A percentile compares a stretch with the other conserved stretches of the same genome.
Conservation (phyloP, 2,888 invertebrate genomes). For the Tyria jacobaeae region DNA sequence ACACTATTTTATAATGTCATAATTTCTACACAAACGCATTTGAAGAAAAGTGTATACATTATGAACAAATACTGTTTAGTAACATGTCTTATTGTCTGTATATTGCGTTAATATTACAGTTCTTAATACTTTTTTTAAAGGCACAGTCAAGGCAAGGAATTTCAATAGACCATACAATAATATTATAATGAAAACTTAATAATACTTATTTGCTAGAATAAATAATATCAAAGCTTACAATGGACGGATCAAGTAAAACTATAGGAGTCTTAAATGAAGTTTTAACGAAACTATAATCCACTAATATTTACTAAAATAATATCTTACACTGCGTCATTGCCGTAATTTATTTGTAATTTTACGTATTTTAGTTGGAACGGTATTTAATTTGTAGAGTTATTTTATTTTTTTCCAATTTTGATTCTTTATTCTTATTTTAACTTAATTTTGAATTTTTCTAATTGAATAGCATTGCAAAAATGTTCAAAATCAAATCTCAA, state of each 20-base stretch:
- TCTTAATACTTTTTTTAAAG: slow-evolving; percentile 34
- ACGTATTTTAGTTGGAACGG: not conserved
- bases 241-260: slow-evolving; percentile 75
- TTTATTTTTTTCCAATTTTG: not conserved
- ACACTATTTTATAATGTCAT: slow-evolving; percentile 6
- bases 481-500: not conserved
- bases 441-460: not conserved
- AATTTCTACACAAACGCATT: slow-evolving; percentile 8
- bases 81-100: slow-evolving; percentile 35
- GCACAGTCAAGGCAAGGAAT: slow-evolving; percentile 47
- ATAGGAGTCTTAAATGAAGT: slow-evolving; percentile 43
- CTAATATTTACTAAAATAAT: slow-evolving; percentile 38
- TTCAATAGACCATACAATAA: slow-evolving; percentile 37
- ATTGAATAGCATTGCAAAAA: not conserved
- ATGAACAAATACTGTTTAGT: slow-evolving; percentile 34
- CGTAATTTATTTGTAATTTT: slow-evolving; percentile 31
- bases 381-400: not conserved
- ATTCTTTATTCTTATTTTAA: not conserved
- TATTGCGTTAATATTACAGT: slow-evolving; percentile 22
- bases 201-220: slow-evolving; percentile 68
- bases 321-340: slow-evolving; percentile 56
- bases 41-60: slow-evolving; percentile 23
- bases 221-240: slow-evolving; percentile 79
- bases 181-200: slow-evolving; percentile 40
- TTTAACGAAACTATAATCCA: slow-evolving; percentile 37